phyloP scores from a whole-genome alignment of 2,797 vertebrate genomes.

The Coregonus suidteri region DNA sequence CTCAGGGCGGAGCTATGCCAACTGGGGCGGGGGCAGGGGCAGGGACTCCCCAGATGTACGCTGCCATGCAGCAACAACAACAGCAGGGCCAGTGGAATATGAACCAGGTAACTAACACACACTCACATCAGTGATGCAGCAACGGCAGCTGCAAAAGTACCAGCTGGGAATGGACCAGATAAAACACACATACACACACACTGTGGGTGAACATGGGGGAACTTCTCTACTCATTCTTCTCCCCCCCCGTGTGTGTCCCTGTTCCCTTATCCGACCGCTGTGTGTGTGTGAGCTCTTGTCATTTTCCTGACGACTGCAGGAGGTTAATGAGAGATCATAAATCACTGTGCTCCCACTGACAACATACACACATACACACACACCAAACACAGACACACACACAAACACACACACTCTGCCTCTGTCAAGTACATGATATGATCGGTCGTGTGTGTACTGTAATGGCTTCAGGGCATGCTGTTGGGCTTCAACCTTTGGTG shows the following conservation, averaged over 20 bases:
- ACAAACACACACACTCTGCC: too few relatives aligned
- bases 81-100: constrained; percentile 87
- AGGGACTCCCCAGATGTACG: constrained; percentile 77
- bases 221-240: too few relatives aligned
- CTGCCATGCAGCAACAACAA: constrained; percentile 75
- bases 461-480: too few relatives aligned
- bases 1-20: constrained; percentile 77
- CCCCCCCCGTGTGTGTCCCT: not conserved
- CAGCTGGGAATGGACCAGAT: constrained; percentile 92
- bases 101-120: constrained; percentile 79
- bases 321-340: constrained; percentile 63
- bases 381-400: too few relatives aligned
- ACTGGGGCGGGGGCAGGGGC: constrained; percentile 76
- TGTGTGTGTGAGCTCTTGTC: constrained; percentile 10
- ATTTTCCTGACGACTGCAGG: constrained; percentile 32
- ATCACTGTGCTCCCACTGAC: constrained; percentile 35
- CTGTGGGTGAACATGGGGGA: too few relatives aligned
- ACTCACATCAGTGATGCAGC: constrained; percentile 41
- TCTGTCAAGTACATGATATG: too few relatives aligned
- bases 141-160: constrained; percentile 81
- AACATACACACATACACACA: not conserved
- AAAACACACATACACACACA: constrained; percentile 33
- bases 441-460: too few relatives aligned
- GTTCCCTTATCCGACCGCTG: too few relatives aligned
- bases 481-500: too few relatives aligned